Percentiles rank a stretch among this genome's conserved stretches.
Conservation (phyloP, 1,140 invertebrate species). For the Brachionus koreanus region DNA sequence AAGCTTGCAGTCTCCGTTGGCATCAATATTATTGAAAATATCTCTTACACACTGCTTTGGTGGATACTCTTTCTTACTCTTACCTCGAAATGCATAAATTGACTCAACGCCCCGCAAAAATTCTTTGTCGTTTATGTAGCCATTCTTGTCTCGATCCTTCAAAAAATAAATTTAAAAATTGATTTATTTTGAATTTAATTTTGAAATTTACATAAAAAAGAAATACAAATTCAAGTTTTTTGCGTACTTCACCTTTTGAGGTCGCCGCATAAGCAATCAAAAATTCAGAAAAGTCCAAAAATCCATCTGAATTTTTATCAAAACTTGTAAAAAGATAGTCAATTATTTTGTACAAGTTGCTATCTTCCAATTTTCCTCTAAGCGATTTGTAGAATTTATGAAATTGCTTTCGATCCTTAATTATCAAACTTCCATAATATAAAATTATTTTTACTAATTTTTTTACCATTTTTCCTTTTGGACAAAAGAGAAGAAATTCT, state of each 20-base stretch:
- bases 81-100: conserved; percentile 29
- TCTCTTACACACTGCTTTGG: conserved; percentile 18
- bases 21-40: conserved; percentile 18
- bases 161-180: background rate
- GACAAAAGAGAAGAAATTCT: conserved; percentile 33
- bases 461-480: conserved; percentile 43
- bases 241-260: conserved; percentile 28
- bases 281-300: conserved; percentile 41
- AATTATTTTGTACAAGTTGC: conserved; percentile 8
- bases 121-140: conserved; percentile 6
- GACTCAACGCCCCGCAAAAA: conserved; percentile 6
- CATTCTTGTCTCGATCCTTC: conserved; percentile 40
- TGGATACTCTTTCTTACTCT: conserved; percentile 12
- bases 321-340: conserved; percentile 31
- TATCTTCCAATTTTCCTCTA: conserved; percentile 1
- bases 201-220: conserved; percentile 23
- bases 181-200: background rate
- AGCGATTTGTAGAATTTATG: conserved; percentile 35
- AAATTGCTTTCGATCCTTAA: conserved; percentile 26
- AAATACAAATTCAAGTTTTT: conserved; percentile 34
- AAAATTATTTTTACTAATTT: background rate
- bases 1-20: conserved; percentile 12
- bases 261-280: conserved; percentile 34
- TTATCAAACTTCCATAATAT: background rate
- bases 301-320: conserved; percentile 33